Evolutionary conservation across 2,888 invertebrate genomes (phyloP).

Genomic region (Eumacrocentrus americanus): DNA sequence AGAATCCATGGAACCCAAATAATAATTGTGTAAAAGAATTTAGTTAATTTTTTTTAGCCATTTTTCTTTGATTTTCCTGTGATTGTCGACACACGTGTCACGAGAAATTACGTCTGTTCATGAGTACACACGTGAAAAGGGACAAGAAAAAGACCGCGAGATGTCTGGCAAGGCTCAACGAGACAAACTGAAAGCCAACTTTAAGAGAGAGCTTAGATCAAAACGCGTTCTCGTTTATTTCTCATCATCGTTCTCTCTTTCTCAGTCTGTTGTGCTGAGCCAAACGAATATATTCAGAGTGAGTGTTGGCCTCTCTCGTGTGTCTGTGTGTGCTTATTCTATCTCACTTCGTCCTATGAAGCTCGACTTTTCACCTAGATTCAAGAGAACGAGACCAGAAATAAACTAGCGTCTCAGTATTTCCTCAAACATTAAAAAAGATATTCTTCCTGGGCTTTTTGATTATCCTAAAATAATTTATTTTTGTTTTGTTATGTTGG

Average conservation of each 20-base stretch:
- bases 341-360: conserved; percentile 1
- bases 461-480: neutral
- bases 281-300: conserved; percentile 11
- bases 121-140: conserved; percentile 18
- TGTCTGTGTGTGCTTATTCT: neutral
- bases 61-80: neutral
- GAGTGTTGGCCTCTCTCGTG: neutral
- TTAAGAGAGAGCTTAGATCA: conserved; percentile 27
- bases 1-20: too few species aligned
- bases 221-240: conserved; percentile 30
- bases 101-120: conserved; percentile 5
- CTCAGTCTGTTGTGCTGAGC: conserved; percentile 29
- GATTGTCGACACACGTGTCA: conserved; percentile 8
- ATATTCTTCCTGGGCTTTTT: too few species aligned
- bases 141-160: conserved; percentile 34
- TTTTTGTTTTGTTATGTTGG: too few species aligned
- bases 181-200: conserved; percentile 22
- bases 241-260: conserved; percentile 26
- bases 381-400: conserved; percentile 39
- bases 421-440: conserved; percentile 28
- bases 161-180: conserved; percentile 40
- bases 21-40: too few species aligned
- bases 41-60: neutral
- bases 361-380: conserved; percentile 43
- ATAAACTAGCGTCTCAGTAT: too few species aligned